A percentile compares a stretch with the other conserved stretches of the same genome.
These are phyloP conservation scores for Channallabes apus DNA, from an alignment of 2,797 vertebrate genomes.

Conservation along the genomic window DNA sequence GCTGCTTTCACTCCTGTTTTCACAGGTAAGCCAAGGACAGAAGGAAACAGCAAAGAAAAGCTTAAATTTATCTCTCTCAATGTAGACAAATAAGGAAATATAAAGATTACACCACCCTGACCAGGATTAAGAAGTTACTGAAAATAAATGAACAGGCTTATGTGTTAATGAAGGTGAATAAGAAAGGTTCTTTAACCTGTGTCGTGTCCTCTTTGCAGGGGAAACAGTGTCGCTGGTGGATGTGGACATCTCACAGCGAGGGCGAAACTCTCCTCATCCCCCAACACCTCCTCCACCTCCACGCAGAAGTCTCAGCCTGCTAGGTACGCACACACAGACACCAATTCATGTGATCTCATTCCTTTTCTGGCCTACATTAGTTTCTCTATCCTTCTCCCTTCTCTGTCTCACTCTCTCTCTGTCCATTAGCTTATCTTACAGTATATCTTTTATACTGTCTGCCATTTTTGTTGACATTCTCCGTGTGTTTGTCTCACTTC, in stretches of 20 bases:
- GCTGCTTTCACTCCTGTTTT: conserved; percentile 90
- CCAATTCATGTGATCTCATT: conserved; percentile 17
- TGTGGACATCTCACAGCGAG: conserved; percentile 92
- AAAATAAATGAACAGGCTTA: background rate
- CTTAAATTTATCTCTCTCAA: background rate
- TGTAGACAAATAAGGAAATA: background rate
- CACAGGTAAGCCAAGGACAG: conserved; percentile 78
- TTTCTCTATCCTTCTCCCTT: background rate
- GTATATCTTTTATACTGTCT: conserved; percentile 14
- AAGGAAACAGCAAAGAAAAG: background rate
- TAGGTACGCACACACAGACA: conserved; percentile 75
- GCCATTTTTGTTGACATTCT: conserved; percentile 26
- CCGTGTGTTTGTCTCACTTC: conserved; percentile 17
- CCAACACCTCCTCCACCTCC: conserved; percentile 93
- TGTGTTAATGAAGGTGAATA: background rate
- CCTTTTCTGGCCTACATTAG: conserved; percentile 22
- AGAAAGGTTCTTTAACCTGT: background rate
- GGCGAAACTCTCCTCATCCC: conserved; percentile 85
- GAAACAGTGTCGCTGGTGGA: conserved; percentile 95
- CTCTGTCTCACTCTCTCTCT: conserved; percentile 4
- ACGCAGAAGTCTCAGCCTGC: conserved; percentile 91
- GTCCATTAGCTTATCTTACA: conserved; percentile 17
- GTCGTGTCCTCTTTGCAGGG: conserved; percentile 69
- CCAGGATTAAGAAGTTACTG: background rate
- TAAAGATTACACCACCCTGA: background rate